phyloP scores from a whole-genome alignment of 2,113 vertebrate genomes.

The Cryptomyrus ogoouensis region DNA sequence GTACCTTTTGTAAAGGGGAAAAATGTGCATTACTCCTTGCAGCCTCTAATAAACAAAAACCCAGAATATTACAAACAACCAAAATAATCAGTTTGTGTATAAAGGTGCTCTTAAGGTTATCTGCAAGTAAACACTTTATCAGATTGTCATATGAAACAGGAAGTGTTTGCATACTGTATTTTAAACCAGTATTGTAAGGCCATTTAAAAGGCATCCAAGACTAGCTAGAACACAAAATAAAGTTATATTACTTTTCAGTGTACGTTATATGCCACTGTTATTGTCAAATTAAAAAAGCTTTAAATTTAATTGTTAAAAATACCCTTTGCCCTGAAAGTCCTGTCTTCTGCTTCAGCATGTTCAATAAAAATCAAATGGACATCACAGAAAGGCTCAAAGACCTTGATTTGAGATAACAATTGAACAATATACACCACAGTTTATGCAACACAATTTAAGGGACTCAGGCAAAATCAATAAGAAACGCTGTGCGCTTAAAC shows the following conservation, averaged over 20 bases:
- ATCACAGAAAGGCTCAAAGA: slow-evolving; percentile 27
- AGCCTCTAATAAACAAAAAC: not conserved
- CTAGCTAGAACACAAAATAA: not conserved
- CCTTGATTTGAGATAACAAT: slow-evolving; percentile 41
- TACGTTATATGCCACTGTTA: not conserved
- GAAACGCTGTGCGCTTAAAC: slow-evolving; percentile 31
- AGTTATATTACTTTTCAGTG: not conserved
- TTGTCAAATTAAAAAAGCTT: not conserved
- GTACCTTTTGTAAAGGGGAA: not conserved
- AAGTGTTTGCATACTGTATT: not conserved
- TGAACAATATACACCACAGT: slow-evolving; percentile 34
- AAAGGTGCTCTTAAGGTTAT: not conserved
- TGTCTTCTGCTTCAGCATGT: slow-evolving; percentile 8
- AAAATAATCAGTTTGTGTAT: not conserved
- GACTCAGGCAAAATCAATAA: slow-evolving; percentile 40
- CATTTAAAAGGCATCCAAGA: not conserved
- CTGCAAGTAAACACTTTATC: not conserved
- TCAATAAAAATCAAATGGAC: slow-evolving; percentile 25
- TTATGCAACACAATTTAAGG: slow-evolving; percentile 39
- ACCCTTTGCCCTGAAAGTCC: not conserved
- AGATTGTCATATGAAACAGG: not conserved
- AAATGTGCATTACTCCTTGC: not conserved
- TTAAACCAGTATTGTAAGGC: not conserved
- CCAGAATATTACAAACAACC: not conserved
- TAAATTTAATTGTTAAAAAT: not conserved